A percentile compares a stretch with the other conserved stretches of the same genome.
These are phyloP conservation scores for Drosophila subobscura DNA, from an alignment of 1,140 invertebrate genomes.

Conservation along the genomic window DNA sequence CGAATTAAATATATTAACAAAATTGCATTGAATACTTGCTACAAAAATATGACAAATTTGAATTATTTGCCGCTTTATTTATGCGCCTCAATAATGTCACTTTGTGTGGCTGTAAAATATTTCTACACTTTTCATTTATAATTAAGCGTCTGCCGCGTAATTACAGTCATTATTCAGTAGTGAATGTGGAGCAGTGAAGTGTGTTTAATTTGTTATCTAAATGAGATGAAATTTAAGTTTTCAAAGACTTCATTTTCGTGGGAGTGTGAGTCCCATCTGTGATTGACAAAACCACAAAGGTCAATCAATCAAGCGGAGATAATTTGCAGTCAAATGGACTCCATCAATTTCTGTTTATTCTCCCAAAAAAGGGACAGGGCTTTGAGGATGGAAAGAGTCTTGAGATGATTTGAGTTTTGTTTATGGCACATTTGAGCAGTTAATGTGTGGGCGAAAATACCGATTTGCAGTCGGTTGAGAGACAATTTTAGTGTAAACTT, in stretches of 20 bases:
- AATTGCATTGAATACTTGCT: too few relatives aligned
- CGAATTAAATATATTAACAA: too few relatives aligned
- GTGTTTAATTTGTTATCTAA: background rate
- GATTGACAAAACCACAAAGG: constrained; percentile 3
- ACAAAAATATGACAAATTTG: background rate
- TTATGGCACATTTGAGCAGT: constrained; percentile 19
- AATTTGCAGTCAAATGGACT: constrained; percentile 25
- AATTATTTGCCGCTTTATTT: constrained; percentile 22
- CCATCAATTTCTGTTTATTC: constrained; percentile 12
- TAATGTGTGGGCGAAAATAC: constrained; percentile 16
- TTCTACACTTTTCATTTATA: constrained; percentile 53
- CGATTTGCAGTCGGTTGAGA: constrained; percentile 7
- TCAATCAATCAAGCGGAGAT: constrained; percentile 28
- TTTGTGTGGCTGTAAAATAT: constrained; percentile 49
- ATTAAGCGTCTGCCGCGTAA: constrained; percentile 32
- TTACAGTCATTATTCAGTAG: constrained; percentile 29
- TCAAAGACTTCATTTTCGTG: background rate
- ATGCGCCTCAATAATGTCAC: constrained; percentile 26
- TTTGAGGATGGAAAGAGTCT: too few relatives aligned
- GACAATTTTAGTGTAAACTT: too few relatives aligned
- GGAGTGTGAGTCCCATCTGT: too few relatives aligned
- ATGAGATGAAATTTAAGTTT: constrained; percentile 16
- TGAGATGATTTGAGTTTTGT: constrained; percentile 33
- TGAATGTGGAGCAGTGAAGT: constrained; percentile 26
- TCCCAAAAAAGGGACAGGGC: constrained; percentile 17